These are phyloP conservation scores for Ictidomys tridecemlineatus DNA, from an alignment of 2,113 vertebrate species.

Conservation along the genomic window DNA sequence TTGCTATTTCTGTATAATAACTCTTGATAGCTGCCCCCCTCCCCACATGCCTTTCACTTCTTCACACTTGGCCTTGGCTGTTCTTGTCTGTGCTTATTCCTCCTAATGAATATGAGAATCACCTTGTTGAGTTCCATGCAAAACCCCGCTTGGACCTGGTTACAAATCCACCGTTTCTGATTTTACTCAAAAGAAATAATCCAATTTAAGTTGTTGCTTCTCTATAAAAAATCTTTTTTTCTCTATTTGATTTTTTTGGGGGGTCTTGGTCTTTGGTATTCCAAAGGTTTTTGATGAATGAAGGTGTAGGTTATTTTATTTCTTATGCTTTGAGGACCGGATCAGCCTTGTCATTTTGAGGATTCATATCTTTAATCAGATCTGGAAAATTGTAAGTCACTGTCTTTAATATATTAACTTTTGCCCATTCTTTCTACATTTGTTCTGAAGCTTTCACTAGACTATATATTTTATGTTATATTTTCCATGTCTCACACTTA, in stretches of 20 bases:
- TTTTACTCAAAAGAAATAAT: not conserved
- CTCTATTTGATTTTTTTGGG: not conserved
- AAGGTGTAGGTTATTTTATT: not conserved
- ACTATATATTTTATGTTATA: not conserved
- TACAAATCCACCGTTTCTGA: not conserved
- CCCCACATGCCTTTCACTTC: not conserved
- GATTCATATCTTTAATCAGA: not conserved
- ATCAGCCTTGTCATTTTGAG: not conserved
- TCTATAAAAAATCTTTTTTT: not conserved
- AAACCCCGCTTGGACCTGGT: not conserved
- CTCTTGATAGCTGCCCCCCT: not conserved
- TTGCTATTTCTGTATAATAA: not conserved
- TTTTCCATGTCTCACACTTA: not conserved
- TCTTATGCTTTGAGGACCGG: not conserved
- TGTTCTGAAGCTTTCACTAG: not conserved
- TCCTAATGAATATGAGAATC: not conserved
- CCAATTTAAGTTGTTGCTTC: not conserved
- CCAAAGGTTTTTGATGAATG: not conserved
- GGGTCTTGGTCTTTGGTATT: not conserved
- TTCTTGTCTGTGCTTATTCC: not conserved
- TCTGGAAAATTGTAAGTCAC: not conserved
- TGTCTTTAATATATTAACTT: not conserved
- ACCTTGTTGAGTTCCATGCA: not conserved
- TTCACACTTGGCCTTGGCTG: not conserved
- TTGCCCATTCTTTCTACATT: not conserved